A percentile compares a stretch with the other conserved stretches of the same genome.
Evolutionary conservation across 2,797 vertebrate genomes (phyloP).

Genomic region (Remorina albescens): DNA sequence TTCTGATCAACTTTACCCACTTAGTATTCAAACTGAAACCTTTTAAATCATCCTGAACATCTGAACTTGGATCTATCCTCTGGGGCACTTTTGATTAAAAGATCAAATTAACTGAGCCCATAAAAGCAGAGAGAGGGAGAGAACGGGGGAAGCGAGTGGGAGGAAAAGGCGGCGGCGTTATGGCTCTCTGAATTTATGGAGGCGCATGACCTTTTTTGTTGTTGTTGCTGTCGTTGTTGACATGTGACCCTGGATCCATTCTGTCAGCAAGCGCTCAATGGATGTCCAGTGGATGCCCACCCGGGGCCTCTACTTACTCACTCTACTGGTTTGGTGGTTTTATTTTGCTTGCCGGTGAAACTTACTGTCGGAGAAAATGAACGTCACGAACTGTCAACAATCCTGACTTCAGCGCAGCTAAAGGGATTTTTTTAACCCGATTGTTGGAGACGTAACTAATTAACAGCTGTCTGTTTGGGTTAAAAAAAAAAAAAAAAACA

Average conservation of each 20-base stretch:
- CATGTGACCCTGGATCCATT: slow-evolving; percentile 69
- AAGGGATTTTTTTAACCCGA: slow-evolving; percentile 25
- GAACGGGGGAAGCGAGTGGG: not conserved
- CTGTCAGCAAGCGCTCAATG: slow-evolving; percentile 62
- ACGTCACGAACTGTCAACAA: slow-evolving; percentile 16
- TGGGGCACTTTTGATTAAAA: slow-evolving; percentile 79
- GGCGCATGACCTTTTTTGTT: slow-evolving; percentile 67
- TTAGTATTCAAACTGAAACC: slow-evolving; percentile 72
- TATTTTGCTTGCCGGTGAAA: slow-evolving; percentile 51
- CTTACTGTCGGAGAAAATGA: slow-evolving; percentile 35
- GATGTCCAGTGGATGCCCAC: slow-evolving; percentile 67
- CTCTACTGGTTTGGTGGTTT: slow-evolving; percentile 45
- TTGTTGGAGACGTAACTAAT: slow-evolving; percentile 49
- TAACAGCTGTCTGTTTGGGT: slow-evolving; percentile 33
- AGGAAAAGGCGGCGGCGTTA: slow-evolving; percentile 27
- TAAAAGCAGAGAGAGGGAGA: slow-evolving; percentile 73
- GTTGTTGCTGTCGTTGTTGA: too few species aligned
- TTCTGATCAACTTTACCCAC: slow-evolving; percentile 64
- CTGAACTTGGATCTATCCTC: slow-evolving; percentile 77
- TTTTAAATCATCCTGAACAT: slow-evolving; percentile 76
- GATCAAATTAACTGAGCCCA: slow-evolving; percentile 81
- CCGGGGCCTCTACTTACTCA: slow-evolving; percentile 47
- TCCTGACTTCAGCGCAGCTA: slow-evolving; percentile 17
- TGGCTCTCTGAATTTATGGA: slow-evolving; percentile 79
- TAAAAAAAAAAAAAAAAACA: not conserved